Conservation (phyloP, 2,888 invertebrate genomes). For the Cetonia aurata region DNA sequence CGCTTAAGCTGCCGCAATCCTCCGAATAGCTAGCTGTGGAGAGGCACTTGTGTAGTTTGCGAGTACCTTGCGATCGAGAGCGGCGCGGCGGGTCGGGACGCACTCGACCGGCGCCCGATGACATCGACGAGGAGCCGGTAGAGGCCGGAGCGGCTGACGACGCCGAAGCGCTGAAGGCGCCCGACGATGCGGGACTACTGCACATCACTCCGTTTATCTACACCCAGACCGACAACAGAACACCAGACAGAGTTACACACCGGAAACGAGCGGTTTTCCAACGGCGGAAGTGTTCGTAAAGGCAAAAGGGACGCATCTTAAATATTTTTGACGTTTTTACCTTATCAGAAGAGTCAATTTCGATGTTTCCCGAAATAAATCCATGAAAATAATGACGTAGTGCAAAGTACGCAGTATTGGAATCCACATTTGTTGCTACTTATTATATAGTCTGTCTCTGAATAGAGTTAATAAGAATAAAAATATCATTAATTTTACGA, state of each 20-base stretch:
- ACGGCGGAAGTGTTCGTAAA: neutral
- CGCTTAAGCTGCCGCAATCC: slow-evolving; percentile 67
- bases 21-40: slow-evolving; percentile 89
- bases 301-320: no score
- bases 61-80: slow-evolving; percentile 95
- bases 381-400: no score
- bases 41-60: slow-evolving; percentile 92
- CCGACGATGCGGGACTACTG: slow-evolving; percentile 63
- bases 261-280: no score
- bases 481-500: no score
- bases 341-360: no score
- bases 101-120: slow-evolving; percentile 61
- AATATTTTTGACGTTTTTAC: no score
- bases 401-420: no score
- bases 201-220: slow-evolving; percentile 83
- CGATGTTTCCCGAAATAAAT: no score
- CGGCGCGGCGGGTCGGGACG: slow-evolving; percentile 79
- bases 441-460: no score
- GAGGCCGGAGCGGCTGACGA: slow-evolving; percentile 51
- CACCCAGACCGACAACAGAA: slow-evolving; percentile 53
- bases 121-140: slow-evolving; percentile 55
- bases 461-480: no score
- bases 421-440: no score
- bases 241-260: slow-evolving; percentile 33
- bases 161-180: slow-evolving; percentile 51